These are phyloP conservation scores for Monochamus alternatus DNA, from an alignment of 2,888 invertebrate species.

Conservation along the genomic window DNA sequence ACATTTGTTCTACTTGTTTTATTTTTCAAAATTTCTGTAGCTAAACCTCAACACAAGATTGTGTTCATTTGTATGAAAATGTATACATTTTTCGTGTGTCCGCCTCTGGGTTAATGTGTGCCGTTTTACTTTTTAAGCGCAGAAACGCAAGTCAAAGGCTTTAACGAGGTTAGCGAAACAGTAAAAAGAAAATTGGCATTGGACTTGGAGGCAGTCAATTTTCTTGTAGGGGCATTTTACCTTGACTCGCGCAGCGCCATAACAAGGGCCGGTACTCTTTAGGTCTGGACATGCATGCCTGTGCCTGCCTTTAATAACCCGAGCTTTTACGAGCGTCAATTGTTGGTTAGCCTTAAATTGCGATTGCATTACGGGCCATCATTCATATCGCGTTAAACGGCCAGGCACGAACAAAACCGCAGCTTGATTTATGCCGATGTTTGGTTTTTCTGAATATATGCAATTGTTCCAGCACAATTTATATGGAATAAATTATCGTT, in stretches of 20 bases:
- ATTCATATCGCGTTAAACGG: conserved; percentile 38
- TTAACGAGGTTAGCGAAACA: not conserved
- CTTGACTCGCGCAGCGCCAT: conserved; percentile 19
- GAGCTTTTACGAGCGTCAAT: conserved; percentile 43
- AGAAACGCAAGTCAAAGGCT: not conserved
- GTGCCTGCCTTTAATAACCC: conserved; percentile 23
- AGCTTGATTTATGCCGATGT: conserved; percentile 54
- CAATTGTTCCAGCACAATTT: conserved; percentile 56
- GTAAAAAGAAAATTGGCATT: conserved; percentile 17
- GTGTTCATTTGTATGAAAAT: too few relatives aligned
- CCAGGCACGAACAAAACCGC: conserved; percentile 51
- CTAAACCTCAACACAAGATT: too few relatives aligned
- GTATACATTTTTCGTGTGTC: not conserved
- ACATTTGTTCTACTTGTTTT: too few relatives aligned
- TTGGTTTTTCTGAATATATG: conserved; percentile 53
- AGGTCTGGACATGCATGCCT: conserved; percentile 17
- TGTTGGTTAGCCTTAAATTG: conserved; percentile 51
- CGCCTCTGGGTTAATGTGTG: not conserved
- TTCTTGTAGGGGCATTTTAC: conserved; percentile 18
- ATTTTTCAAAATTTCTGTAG: too few relatives aligned
- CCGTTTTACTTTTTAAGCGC: not conserved
- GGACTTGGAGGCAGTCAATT: conserved; percentile 10
- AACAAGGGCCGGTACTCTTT: conserved; percentile 26
- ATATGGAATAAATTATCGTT: conserved; percentile 55
- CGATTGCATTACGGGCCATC: conserved; percentile 50